Base-by-base conservation (phyloP, 2,113 vertebrate species). In the Clarias magur region DNA sequence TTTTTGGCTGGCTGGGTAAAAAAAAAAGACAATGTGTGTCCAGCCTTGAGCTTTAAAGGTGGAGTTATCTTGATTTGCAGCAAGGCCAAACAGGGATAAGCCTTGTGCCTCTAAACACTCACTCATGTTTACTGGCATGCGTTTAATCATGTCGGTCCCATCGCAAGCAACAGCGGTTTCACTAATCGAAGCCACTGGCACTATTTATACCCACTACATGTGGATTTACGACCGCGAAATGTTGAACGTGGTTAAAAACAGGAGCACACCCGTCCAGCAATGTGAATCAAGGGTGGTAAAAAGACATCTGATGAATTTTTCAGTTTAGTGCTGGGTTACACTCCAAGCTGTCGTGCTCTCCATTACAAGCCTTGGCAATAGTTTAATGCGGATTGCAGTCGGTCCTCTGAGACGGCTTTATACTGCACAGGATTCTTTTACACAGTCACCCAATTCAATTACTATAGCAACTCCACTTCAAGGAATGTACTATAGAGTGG, bases 371-470 rank as follows among this genome's bases (percentile, higher is more conserved):
- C 48, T 57, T 87, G 80, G 21, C 81, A 48, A 68, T 78, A 57
- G 60, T 75, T 57, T 67, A 53, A 70, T 60, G 38, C 53, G 72
- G 57, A 34, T 65, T 87, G 76, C 27, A 87, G 70, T 2, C 7
- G 42, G 81, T 82, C 81, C 59, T 53, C 60, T 30, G 81, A 87
- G 72, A 82, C 57, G 10, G 48, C 60, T 78, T 53, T 82, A 42
- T 62, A 21, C 56, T n/a, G 68, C 42, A 54, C 27, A 19, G n/a
- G 38, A 30, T 83, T n/a, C 86, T 78, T 75, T 83, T 34, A 57
- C 81, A 87, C 78, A 87, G 57, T 75, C 67, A 56, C 27, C 81
- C 27, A 25, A 78, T 83, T 87, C 53, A 9, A 78, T 87, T 83
- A 83, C 86, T 78, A 30, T 65, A 78, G 60, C 81, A 87, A 60